Evolutionary conservation across 1,140 invertebrate genomes (phyloP).

Genomic region (Achatina immaculata): DNA sequence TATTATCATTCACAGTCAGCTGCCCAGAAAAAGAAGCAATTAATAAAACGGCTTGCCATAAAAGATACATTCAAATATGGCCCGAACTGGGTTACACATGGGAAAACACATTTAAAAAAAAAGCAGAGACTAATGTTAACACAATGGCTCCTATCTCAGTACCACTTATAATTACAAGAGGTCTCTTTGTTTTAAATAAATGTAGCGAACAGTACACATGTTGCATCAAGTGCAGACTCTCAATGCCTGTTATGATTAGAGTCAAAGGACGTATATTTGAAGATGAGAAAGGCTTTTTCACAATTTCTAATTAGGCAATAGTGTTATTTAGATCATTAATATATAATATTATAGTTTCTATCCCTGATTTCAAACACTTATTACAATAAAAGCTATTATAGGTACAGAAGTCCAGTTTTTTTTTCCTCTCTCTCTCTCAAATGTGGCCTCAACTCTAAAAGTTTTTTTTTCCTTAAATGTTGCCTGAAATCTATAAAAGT

Average conservation of each 20-base stretch:
- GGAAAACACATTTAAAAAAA: not conserved
- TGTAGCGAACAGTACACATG: not conserved
- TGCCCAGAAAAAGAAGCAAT: not conserved
- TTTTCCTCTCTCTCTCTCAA: not conserved
- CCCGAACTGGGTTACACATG: not conserved
- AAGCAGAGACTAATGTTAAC: not conserved
- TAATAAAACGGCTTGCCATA: not conserved
- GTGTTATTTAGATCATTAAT: too few relatives aligned
- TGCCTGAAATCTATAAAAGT: too few relatives aligned
- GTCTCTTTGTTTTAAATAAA: not conserved
- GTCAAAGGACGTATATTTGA: too few relatives aligned
- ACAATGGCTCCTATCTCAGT: not conserved
- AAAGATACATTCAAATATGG: not conserved
- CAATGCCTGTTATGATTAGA: too few relatives aligned
- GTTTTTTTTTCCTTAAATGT: too few relatives aligned
- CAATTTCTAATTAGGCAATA: too few relatives aligned
- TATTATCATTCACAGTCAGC: not conserved
- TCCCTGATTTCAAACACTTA: not conserved
- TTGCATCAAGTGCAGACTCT: too few relatives aligned
- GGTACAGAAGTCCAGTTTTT: not conserved
- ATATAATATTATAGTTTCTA: too few relatives aligned
- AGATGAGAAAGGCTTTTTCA: too few relatives aligned
- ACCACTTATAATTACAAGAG: not conserved
- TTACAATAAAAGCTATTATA: not conserved
- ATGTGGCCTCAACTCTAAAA: too few relatives aligned